phyloP scores from a whole-genome alignment of 1,140 invertebrate genomes.

The Batillaria attramentaria region DNA sequence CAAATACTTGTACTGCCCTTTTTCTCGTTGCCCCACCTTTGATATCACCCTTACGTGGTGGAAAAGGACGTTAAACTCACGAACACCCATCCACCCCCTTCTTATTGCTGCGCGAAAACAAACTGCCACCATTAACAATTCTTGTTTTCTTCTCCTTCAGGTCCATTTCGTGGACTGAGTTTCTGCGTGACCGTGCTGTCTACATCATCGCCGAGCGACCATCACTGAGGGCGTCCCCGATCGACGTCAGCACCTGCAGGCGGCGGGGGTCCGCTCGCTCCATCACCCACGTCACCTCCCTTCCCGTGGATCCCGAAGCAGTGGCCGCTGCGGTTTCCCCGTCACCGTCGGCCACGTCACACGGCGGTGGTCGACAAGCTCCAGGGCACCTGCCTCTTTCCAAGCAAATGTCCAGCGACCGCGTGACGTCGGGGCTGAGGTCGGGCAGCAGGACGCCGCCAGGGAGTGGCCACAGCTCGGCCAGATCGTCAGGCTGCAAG shows the following conservation, averaged over 20 bases:
- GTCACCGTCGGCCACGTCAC: no score
- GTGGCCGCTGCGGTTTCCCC: no score
- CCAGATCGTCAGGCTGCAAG: background rate
- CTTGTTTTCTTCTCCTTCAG: conserved; percentile 32
- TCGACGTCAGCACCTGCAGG: conserved; percentile 25
- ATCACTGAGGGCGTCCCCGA: conserved; percentile 39
- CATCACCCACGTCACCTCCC: conserved; percentile 20
- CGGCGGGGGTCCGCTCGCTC: background rate
- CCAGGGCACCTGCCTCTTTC: no score
- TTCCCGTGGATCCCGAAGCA: background rate
- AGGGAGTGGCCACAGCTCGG: background rate
- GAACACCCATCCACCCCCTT: no score
- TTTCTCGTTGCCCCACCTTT: no score
- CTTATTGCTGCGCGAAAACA: no score
- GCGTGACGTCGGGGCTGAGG: background rate
- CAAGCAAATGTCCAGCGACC: conserved; percentile 1
- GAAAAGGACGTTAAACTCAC: no score
- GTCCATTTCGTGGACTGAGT: conserved; percentile 43
- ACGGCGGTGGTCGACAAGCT: no score
- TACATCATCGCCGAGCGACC: conserved; percentile 47
- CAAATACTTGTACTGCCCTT: no score
- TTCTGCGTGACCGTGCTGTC: conserved; percentile 41
- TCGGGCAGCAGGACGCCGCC: no score
- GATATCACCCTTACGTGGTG: no score
- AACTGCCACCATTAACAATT: no score